Conservation (phyloP, 2,888 invertebrate genomes). For the Volucella inflata region DNA sequence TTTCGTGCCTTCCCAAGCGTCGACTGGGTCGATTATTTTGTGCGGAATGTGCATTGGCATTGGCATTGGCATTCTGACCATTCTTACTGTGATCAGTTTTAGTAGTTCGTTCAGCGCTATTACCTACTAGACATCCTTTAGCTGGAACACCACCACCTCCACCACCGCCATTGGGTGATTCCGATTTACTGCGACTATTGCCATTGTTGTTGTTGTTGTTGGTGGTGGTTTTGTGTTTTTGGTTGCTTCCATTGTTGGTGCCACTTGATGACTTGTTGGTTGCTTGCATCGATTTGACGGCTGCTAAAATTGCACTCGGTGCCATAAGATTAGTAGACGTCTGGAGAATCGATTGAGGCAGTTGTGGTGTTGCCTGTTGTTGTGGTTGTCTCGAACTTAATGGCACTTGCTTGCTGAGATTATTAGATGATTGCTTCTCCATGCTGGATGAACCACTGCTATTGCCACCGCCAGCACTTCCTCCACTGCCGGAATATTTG, state of each 20-base stretch:
- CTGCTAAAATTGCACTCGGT: constrained; percentile 77
- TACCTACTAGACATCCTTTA: constrained; percentile 68
- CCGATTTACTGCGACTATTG: constrained; percentile 66
- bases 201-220: constrained; percentile 51
- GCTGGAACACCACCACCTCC: constrained; percentile 37
- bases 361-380: constrained; percentile 33
- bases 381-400: constrained; percentile 57
- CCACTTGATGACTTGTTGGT: constrained; percentile 41
- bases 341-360: constrained; percentile 55
- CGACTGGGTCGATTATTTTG: constrained; percentile 77
- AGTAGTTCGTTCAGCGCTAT: constrained; percentile 73
- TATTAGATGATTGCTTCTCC: constrained; percentile 65
- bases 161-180: constrained; percentile 62
- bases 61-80: constrained; percentile 70
- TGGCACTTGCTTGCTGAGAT: constrained; percentile 71
- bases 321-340: constrained; percentile 72
- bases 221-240: constrained; percentile 9
- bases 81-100: constrained; percentile 73
- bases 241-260: constrained; percentile 3
- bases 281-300: constrained; percentile 75
- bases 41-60: constrained; percentile 74
- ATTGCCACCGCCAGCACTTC: constrained; percentile 62
- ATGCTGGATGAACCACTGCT: constrained; percentile 71
- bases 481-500: constrained; percentile 67
- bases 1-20: constrained; percentile 78